Conservation (phyloP, 2,113 vertebrate species). For the Colossoma macropomum region DNA sequence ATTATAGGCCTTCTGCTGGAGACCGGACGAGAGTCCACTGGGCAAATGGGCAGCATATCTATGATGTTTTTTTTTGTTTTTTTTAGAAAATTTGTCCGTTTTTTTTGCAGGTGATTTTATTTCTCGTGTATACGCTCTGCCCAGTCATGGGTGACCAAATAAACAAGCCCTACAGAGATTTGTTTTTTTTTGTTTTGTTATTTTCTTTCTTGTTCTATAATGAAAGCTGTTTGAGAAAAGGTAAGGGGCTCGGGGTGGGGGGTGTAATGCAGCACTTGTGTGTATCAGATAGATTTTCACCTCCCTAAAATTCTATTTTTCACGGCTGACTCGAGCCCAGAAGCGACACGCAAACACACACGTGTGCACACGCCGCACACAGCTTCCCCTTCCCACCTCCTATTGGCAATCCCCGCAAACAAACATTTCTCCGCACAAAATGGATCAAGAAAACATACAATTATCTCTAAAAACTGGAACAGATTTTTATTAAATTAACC, state of each 20-base stretch:
- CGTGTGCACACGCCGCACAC: background rate
- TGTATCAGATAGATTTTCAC: slow-evolving; percentile 70
- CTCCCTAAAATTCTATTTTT: slow-evolving; percentile 72
- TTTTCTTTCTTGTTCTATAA: slow-evolving; percentile 36
- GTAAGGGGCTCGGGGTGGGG: slow-evolving; percentile 51
- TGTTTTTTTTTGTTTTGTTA: background rate
- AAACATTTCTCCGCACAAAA: slow-evolving; percentile 74
- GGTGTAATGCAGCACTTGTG: slow-evolving; percentile 62
- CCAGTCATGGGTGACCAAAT: slow-evolving; percentile 42
- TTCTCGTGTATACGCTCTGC: slow-evolving; percentile 20
- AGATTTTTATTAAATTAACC: slow-evolving; percentile 99
- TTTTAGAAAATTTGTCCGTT: background rate
- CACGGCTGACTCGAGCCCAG: slow-evolving; percentile 65
- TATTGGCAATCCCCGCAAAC: slow-evolving; percentile 69
- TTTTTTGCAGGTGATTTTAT: slow-evolving; percentile 32
- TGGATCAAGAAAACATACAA: slow-evolving; percentile 96
- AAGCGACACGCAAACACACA: slow-evolving; percentile 20
- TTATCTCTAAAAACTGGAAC: slow-evolving; percentile 99
- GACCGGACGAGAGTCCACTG: background rate
- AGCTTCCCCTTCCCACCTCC: slow-evolving; percentile 47
- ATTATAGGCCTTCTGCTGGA: background rate
- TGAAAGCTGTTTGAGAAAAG: slow-evolving; percentile 57
- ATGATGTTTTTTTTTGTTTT: background rate
- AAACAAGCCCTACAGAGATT: slow-evolving; percentile 56
- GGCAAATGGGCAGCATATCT: background rate